These are phyloP conservation scores for Pseudolycoriella hygida DNA, from an alignment of 2,888 invertebrate species.

Conservation along the genomic window DNA sequence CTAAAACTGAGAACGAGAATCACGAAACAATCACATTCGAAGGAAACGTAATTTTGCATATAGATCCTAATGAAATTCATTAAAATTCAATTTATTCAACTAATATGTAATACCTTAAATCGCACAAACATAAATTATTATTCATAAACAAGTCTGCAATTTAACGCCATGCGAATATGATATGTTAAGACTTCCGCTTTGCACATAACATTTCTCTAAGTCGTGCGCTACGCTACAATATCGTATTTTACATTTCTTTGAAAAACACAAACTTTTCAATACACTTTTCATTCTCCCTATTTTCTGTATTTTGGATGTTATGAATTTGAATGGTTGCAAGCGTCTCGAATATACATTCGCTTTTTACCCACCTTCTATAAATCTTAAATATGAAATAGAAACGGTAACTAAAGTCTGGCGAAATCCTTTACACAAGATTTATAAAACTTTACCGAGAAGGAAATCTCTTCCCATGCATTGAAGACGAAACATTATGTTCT, in stretches of 20 bases:
- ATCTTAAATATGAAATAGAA: too few relatives aligned
- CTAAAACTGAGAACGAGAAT: too few relatives aligned
- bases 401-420: too few relatives aligned
- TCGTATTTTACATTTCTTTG: background rate
- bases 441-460: background rate
- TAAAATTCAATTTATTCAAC: background rate
- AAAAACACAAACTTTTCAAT: too few relatives aligned
- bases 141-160: constrained; percentile 7
- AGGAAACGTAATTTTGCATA: too few relatives aligned
- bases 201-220: background rate
- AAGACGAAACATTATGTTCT: too few relatives aligned
- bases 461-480: background rate
- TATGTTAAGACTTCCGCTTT: constrained; percentile 1
- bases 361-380: too few relatives aligned
- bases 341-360: too few relatives aligned
- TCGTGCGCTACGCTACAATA: background rate
- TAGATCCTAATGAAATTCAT: background rate
- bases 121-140: constrained; percentile 5
- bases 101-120: background rate
- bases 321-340: too few relatives aligned
- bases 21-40: too few relatives aligned
- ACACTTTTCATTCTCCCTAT: too few relatives aligned
- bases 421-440: background rate
- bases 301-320: too few relatives aligned
- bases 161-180: constrained; percentile 3